Evolutionary conservation across 2,797 vertebrate species (phyloP), one percentile per base, ranked within the genome.

Genomic region (Dipus sagitta): DNA sequence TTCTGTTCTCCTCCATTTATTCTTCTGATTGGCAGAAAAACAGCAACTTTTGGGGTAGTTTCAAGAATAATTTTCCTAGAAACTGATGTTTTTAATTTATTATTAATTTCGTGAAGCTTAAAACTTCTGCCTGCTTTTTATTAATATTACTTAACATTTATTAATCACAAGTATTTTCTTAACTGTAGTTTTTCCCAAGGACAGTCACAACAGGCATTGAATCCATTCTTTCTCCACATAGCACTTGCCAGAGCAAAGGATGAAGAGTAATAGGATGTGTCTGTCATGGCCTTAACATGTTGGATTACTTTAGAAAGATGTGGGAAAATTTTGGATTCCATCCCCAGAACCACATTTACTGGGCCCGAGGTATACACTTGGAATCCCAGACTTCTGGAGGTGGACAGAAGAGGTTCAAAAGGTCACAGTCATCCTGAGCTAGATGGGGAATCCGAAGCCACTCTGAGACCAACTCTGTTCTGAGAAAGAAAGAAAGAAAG

Each of bases 1-100:
- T 92, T 80, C 26, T 2, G 60, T 60, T 93, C 96, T 94, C 65
- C 88, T 93, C 71, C 86, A 93, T 93, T 94, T 97, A 28, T 92
- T 94, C 82, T 93, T 96, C 82, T 79, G 21, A 79, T 87, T 24
- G 26, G 47, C 21, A 58, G 34, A 83, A 14, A 71, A 78, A 52
- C 72, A 72, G 78, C 47, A 38, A 0, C 54, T 75, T 74, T 34
- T 11, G 20, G 79, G 74, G 32, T 79, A 12, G 32, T 85, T 94
- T 77, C n/a, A 76, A 92, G 54, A 94, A 93, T 90, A 86, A 79
- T 94, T 95, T 95, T 92, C 74, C 47, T 92, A 47, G 81, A 94
- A 97, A 92, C 75, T 70, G 18, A 84, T 92, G 32, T 83, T n/a
- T 92, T 92, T 72, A 47, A 67, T 80, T 75, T 70, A 54, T 83